Base-by-base conservation (phyloP, 2,797 vertebrate species). In the Meriones psammophilus region DNA sequence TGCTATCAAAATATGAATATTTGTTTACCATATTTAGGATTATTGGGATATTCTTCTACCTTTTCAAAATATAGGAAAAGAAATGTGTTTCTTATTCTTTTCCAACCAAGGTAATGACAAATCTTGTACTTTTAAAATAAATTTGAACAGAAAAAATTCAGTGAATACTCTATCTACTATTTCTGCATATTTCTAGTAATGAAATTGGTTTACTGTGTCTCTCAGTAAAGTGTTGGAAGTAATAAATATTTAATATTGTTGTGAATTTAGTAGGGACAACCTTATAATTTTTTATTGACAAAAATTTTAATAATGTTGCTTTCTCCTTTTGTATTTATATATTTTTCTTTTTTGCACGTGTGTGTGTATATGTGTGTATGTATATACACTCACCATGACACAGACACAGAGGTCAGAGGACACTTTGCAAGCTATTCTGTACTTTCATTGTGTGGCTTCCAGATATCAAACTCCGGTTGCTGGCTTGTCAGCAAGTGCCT, bases 41-140 rank as follows among this genome's bases (percentile, higher is more conserved):
- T 93, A 85, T 64, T 89, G 39, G 58, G 5, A 71, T 71, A 71
- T 71, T 28, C 46, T 91, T 39, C n/a, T 8, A 39, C 1, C 30
- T 93, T 89, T 96, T 90, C 24, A 78, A 80, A 95, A 84, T 92
- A 36, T 56, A 71, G n/a, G 69, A 71, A 71, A 93, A 77, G 64
- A 81, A 81, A 10, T 30, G 1, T 96, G 3, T 96, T 91, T 95
- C 30, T 92, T 80, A 30, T 58, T 93, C n/a, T 83, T 95, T 91
- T n/a, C 58, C 87, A 71, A n/a, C 85, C 5, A 89, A 85, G 15
- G 14, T 93, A 33, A 36, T 36, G 69, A 56, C 54, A 76, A 46
- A 68, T 36, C 13, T 89, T 95, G 26, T 33, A 73, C 18, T 84
- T 90, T 86, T 79, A n/a, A 94, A 93, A 84, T 5, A 0, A 94